Conservation (phyloP, 2,113 vertebrate genomes). For the Notothenia coriiceps region DNA sequence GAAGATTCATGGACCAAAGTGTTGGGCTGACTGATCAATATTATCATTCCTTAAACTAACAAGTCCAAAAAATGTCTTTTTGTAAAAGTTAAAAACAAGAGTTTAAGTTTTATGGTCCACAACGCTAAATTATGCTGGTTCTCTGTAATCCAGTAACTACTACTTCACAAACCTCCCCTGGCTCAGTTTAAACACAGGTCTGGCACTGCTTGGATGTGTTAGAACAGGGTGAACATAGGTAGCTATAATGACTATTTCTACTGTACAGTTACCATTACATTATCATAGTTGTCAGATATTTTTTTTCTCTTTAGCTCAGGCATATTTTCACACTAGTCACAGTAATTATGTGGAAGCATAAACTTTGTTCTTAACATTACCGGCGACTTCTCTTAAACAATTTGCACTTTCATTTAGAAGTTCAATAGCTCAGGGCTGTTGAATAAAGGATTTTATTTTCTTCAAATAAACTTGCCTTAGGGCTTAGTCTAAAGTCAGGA, state of each 20-base stretch:
- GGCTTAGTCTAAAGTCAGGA: neutral
- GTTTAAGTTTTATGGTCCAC: neutral
- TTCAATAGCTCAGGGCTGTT: neutral
- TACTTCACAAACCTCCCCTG: neutral
- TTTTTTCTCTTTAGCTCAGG: neutral
- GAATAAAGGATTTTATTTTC: conserved; percentile 13
- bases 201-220: conserved; percentile 3
- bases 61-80: neutral
- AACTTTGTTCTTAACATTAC: neutral
- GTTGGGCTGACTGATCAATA: no score
- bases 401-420: neutral
- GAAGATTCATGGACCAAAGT: no score
- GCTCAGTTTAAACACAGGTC: neutral
- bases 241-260: conserved; percentile 13
- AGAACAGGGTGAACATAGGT: neutral
- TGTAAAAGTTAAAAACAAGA: neutral
- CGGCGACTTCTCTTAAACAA: neutral
- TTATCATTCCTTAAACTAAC: no score
- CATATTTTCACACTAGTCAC: neutral
- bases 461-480: neutral
- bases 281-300: neutral
- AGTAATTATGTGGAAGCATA: neutral
- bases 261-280: neutral
- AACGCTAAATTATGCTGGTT: neutral
- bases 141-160: neutral